Evolutionary conservation across 2,797 vertebrate species (phyloP), one percentile per base, ranked within the genome.

Genomic region (Pipistrellus pipistrellus): DNA sequence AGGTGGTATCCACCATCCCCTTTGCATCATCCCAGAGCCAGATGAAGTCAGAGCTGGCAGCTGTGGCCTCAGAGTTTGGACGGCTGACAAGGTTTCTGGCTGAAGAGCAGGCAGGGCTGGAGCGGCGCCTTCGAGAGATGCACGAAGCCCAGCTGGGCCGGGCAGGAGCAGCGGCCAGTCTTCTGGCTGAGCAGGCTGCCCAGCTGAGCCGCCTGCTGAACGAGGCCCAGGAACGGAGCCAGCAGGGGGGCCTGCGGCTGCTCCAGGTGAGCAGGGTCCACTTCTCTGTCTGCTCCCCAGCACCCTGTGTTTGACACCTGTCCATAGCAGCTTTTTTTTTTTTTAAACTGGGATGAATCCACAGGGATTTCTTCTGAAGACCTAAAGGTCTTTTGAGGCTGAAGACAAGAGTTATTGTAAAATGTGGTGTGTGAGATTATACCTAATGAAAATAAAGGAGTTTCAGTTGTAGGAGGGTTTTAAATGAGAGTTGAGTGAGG

Each of bases 41-140:
- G 95, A 98, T 98, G 98, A 98, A 98, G 95, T 89, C 94, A 77
- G 98, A 98, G 53, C 95, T 98, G 83, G 97, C 98, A 92, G 98
- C 98, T 18, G 97, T 98, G 6, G 98, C 98, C 88, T 97, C 98
- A 0, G 98, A 98, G 12, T 98, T 98, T 3, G 98, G 98, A 94
- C 94, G 97, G 35, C 96, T 98, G 84, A 98, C 98, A 51, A 97
- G 98, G 18, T 98, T 98, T 95, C 97, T 98, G n/a, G 95, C 98
- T 0, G 98, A 98, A 18, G 98, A 98, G 71, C 98, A 98, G 96
- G 98, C 97, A 3, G 94, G 97, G 94, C 94, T 98, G 76, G 82
- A 98, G 4, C 97, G 97, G 41, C 98, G 98, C 83, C 97, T 98
- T 55, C 97, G 97, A 71, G 97, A 98, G 23, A 98, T 97, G 80